These are phyloP conservation scores for Pseudochaenichthys georgianus DNA, from an alignment of 2,797 vertebrate genomes.

Conservation along the genomic window DNA sequence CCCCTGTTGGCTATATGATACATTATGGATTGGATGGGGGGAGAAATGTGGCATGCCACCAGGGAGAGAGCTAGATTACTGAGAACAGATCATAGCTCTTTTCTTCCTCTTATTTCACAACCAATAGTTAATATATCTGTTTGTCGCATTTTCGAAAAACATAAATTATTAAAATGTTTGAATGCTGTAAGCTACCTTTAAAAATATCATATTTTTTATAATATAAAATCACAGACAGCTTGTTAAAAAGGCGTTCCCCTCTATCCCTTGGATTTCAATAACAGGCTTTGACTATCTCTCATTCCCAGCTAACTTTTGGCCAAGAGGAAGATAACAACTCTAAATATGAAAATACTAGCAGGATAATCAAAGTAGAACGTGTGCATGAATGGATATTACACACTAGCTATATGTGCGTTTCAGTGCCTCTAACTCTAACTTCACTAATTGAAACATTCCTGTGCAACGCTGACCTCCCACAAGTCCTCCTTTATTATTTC, in stretches of 20 bases:
- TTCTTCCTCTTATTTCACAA: neutral
- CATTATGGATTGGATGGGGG: conserved; percentile 59
- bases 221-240: neutral
- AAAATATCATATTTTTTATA: no score
- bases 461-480: conserved; percentile 33
- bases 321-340: neutral
- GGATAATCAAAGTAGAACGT: neutral
- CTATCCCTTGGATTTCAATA: neutral
- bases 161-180: no score
- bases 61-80: conserved; percentile 14
- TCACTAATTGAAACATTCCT: conserved; percentile 61
- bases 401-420: neutral
- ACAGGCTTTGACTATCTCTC: neutral
- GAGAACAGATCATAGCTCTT: conserved; percentile 17
- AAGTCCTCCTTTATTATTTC: conserved; percentile 41
- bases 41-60: conserved; percentile 34
- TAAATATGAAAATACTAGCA: neutral
- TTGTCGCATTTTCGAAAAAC: neutral
- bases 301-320: no score
- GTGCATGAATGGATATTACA: neutral
- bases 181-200: no score
- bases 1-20: conserved; percentile 36
- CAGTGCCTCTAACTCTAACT: conserved; percentile 4
- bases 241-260: neutral
- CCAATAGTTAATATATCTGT: neutral